Percentiles rank a stretch among this genome's conserved stretches.
These are phyloP conservation scores for Caenorhabditis panamensis DNA, from an alignment of 2,888 invertebrate species.

Conservation along the genomic window DNA sequence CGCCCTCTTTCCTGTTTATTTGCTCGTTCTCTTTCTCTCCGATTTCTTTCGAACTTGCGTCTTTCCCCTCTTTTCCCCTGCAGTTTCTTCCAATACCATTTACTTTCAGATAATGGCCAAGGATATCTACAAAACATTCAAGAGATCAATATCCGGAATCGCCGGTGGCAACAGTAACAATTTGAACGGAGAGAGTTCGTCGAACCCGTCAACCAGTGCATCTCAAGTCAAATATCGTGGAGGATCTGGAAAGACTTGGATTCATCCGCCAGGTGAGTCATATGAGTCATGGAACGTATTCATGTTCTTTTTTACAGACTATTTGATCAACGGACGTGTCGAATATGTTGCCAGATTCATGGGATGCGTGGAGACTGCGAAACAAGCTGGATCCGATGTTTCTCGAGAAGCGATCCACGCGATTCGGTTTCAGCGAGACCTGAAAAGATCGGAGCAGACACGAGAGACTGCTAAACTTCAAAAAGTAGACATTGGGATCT, in stretches of 20 bases:
- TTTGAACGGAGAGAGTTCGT: constrained; percentile 41
- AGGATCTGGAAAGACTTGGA: constrained; percentile 73
- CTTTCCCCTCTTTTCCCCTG: constrained; percentile 7
- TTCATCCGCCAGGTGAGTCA: constrained; percentile 75
- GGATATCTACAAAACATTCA: constrained; percentile 78
- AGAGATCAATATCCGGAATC: constrained; percentile 74
- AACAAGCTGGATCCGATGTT: constrained; percentile 97
- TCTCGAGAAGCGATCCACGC: constrained; percentile 97
- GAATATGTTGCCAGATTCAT: constrained; percentile 98
- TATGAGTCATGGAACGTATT: neutral
- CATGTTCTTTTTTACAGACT: constrained; percentile 85
- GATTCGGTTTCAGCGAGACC: constrained; percentile 84
- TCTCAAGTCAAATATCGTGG: constrained; percentile 63
- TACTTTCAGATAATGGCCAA: constrained; percentile 62
- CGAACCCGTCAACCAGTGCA: constrained; percentile 34
- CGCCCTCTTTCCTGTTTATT: constrained; percentile 21
- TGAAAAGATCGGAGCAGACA: constrained; percentile 88
- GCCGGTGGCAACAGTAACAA: constrained; percentile 33
- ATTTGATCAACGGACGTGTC: constrained; percentile 94
- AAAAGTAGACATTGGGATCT: constrained; percentile 92
- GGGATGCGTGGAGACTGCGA: constrained; percentile 94
- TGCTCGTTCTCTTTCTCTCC: constrained; percentile 19
- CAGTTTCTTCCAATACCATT: constrained; percentile 6
- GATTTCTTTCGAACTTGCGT: neutral
- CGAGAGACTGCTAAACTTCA: constrained; percentile 91